Evolutionary conservation across 2,888 invertebrate species (phyloP), one percentile per base, ranked within the genome.

Genomic region (Nysson spinosus): DNA sequence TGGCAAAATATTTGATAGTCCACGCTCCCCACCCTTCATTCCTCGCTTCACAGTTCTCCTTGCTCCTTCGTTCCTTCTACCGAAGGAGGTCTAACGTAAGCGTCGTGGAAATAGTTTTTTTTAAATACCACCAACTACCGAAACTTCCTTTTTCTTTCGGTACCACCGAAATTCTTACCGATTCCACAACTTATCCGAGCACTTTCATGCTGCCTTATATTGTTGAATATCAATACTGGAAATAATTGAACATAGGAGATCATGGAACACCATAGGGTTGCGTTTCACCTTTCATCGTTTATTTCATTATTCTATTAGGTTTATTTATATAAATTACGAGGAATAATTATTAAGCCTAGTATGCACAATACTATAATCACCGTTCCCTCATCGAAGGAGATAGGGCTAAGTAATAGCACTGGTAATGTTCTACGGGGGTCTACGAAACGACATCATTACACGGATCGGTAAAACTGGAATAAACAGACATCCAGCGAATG

Each of bases 321-420:
- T 49, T 63, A 65, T 74, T 60, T 58, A 43, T 73, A 80, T 80
- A 81, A 81, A 79, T 82, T 81, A 81, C 64, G 66, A 65, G 57
- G 69, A 76, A 76, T 67, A 71, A 74, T 69, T 55, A 67, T 63
- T 71, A 72, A 65, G 69, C 73, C 57, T 77, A 71, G 32, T 78
- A 79, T 79, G 68, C 79, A 80, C 76, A 77, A 71, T 61, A 66
- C 54, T 69, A 69, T 62, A 72, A 81, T 82, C 78, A 78, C 67
- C 78, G 71, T 74, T 69, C 54, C 74, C 62, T 70, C 62, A 24
- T 49, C 51, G 37, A 37, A 51, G 46, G 65, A 75, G 42, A 51
- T 64, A 46, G 17, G 26, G 61, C 35, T 70, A 42, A 46, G 20
- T 26, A 22, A 28, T 39, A 52, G 60, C 74, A 77, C 78, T 75